Conservation (phyloP, 1,140 invertebrate genomes). For the Euura lappo region DNA sequence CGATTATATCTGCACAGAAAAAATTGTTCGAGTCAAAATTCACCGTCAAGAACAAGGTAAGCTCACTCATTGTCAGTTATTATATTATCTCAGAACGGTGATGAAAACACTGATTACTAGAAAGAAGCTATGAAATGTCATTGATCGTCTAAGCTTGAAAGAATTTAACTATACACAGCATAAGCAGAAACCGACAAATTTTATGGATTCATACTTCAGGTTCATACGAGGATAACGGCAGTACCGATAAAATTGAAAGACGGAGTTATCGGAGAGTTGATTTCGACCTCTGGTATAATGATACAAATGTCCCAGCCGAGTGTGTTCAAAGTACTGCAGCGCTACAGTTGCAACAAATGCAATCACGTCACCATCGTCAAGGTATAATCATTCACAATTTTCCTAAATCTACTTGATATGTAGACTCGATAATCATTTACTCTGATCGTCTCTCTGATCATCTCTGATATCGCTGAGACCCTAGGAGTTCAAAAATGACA, state of each 20-base stretch:
- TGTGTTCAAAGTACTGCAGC: slow-evolving; percentile 77
- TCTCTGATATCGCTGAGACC: slow-evolving; percentile 51
- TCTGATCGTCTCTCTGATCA: slow-evolving; percentile 54
- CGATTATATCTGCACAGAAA: slow-evolving; percentile 67
- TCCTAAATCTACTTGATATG: background rate
- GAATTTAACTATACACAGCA: slow-evolving; percentile 12
- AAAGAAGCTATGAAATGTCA: slow-evolving; percentile 70
- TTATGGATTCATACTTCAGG: slow-evolving; percentile 41
- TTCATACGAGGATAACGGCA: slow-evolving; percentile 46
- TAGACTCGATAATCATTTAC: background rate
- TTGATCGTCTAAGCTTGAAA: slow-evolving; percentile 50
- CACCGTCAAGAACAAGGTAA: slow-evolving; percentile 71
- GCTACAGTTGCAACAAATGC: slow-evolving; percentile 82
- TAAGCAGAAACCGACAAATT: slow-evolving; percentile 32
- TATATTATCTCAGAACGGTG: slow-evolving; percentile 61
- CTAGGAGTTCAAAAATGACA: too few relatives aligned
- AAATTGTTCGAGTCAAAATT: slow-evolving; percentile 59
- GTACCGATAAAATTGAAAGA: slow-evolving; percentile 41
- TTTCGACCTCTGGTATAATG: slow-evolving; percentile 71
- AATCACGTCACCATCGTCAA: slow-evolving; percentile 69
- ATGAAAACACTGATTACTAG: slow-evolving; percentile 72
- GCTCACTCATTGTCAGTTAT: slow-evolving; percentile 67
- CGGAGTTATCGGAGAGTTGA: slow-evolving; percentile 61
- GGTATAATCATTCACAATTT: slow-evolving; percentile 50
- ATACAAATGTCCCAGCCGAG: slow-evolving; percentile 77